Conservation (phyloP, 2,113 vertebrate genomes). For the Entomyzon cyanotis region DNA sequence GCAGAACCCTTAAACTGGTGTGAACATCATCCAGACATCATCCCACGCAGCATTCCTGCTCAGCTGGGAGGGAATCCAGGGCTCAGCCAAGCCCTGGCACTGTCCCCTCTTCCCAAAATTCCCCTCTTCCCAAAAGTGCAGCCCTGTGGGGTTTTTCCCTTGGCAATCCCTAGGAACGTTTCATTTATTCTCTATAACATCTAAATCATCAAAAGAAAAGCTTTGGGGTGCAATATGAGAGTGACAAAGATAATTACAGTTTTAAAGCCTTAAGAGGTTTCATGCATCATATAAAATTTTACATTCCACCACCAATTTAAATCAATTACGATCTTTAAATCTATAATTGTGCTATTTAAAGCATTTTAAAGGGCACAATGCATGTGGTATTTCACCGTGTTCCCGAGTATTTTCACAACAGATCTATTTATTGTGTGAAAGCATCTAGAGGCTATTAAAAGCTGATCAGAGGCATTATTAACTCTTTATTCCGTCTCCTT, state of each 20-base stretch:
- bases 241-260: constrained; percentile 39
- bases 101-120: not conserved
- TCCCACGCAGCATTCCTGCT: not conserved
- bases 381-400: constrained; percentile 25
- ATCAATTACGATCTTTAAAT: constrained; percentile 67
- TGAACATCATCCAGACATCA: not conserved
- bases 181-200: not conserved
- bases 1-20: not conserved
- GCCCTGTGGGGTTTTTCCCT: not conserved
- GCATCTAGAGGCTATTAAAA: constrained; percentile 43
- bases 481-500: constrained; percentile 44
- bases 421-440: constrained; percentile 51
- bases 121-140: not conserved
- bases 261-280: constrained; percentile 56
- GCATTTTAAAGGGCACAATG: constrained; percentile 37
- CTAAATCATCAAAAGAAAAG: not conserved
- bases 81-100: not conserved
- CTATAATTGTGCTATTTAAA: constrained; percentile 60
- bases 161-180: not conserved
- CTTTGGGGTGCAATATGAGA: constrained; percentile 21
- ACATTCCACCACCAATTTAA: constrained; percentile 56
- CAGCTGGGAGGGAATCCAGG: not conserved
- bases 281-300: constrained; percentile 65
- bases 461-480: constrained; percentile 50
- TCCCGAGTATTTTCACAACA: constrained; percentile 59